Conservation (phyloP, 2,797 vertebrate genomes). For the Allobates femoralis region DNA sequence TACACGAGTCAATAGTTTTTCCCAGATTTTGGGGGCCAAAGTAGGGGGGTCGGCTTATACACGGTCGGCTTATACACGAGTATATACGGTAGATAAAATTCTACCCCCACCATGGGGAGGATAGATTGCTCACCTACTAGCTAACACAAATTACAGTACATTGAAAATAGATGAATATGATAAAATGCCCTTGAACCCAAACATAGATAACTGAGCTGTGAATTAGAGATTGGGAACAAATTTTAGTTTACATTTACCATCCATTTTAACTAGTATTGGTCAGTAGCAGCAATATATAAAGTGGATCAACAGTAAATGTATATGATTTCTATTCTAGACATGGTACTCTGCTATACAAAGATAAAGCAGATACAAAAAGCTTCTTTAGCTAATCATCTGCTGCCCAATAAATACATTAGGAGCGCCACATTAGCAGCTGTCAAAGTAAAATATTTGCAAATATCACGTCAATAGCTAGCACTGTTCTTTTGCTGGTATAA, state of each 20-base stretch:
- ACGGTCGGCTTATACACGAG: too few relatives aligned
- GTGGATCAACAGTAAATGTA: background rate
- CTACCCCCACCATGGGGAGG: too few relatives aligned
- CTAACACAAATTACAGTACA: too few relatives aligned
- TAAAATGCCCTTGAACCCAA: too few relatives aligned
- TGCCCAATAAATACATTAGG: background rate
- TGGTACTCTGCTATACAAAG: background rate
- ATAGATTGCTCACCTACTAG: too few relatives aligned
- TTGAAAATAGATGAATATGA: too few relatives aligned
- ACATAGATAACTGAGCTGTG: too few relatives aligned
- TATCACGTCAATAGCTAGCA: background rate
- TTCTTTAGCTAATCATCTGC: background rate
- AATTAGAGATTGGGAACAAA: background rate
- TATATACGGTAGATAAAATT: too few relatives aligned
- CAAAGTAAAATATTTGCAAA: slow-evolving; percentile 3
- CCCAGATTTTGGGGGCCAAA: too few relatives aligned
- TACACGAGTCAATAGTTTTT: too few relatives aligned
- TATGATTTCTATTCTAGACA: background rate
- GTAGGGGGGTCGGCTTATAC: too few relatives aligned
- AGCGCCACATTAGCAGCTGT: background rate
- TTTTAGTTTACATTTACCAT: background rate
- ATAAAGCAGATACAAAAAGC: background rate
- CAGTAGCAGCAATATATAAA: background rate
- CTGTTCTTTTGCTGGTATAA: background rate
- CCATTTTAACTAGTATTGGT: background rate